Percentiles rank a stretch among this genome's conserved stretches.
Conservation (phyloP, 2,797 vertebrate species). For the Melanogrammus aeglefinus region DNA sequence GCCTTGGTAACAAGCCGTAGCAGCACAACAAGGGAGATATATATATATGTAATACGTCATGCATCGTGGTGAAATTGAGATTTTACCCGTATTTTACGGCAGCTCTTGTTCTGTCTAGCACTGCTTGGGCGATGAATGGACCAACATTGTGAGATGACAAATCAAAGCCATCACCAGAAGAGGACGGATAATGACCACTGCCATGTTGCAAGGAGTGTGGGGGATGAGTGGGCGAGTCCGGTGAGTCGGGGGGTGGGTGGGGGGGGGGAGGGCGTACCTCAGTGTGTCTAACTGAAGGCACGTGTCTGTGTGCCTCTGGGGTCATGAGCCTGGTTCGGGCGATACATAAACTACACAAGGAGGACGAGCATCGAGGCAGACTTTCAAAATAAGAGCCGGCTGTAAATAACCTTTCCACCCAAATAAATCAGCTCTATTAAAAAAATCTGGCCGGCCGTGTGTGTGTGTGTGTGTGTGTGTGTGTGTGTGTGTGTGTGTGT, state of each 20-base stretch:
- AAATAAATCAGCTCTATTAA: conserved; percentile 5
- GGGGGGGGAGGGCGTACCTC: conserved; percentile 21
- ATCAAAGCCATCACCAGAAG: conserved; percentile 9
- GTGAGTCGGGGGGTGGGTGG: neutral
- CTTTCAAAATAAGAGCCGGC: conserved; percentile 15
- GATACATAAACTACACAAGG: conserved; percentile 8
- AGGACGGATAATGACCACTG: neutral
- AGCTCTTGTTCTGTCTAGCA: neutral
- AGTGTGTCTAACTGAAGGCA: conserved; percentile 5
- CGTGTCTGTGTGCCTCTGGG: neutral
- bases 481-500: neutral
- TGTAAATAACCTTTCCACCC: conserved; percentile 21
- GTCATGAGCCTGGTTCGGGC: neutral
- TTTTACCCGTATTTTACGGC: neutral
- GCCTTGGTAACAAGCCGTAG: neutral
- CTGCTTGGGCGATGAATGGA: neutral
- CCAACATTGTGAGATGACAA: neutral
- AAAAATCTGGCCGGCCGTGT: neutral
- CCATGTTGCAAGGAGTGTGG: neutral
- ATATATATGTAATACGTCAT: neutral
- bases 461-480: conserved; percentile 5
- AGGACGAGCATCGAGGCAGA: neutral
- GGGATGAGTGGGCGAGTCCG: neutral
- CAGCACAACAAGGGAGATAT: neutral
- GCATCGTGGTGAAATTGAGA: neutral